A percentile compares a stretch with the other conserved stretches of the same genome.
Conservation (phyloP, 2,888 invertebrate genomes). For the Schizotus pectinicornis region DNA sequence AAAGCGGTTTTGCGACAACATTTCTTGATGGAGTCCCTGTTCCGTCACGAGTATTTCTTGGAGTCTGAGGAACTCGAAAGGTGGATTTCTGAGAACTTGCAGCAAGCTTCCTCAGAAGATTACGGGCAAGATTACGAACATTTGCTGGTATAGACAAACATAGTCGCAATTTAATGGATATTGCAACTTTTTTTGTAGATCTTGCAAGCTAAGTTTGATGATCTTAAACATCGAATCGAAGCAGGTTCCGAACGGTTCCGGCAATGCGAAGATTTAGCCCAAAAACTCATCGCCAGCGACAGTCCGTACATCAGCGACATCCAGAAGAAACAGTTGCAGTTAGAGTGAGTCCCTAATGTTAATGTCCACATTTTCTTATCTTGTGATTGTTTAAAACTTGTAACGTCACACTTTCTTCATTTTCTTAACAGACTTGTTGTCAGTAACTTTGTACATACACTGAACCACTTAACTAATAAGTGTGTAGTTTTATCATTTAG, state of each 20-base stretch:
- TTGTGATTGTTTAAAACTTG: neutral
- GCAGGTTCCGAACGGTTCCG: constrained; percentile 89
- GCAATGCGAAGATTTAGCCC: constrained; percentile 88
- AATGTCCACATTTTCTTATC: neutral
- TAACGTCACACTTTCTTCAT: neutral
- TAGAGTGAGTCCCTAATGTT: constrained; percentile 68
- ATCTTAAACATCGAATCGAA: constrained; percentile 89
- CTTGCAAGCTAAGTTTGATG: constrained; percentile 89
- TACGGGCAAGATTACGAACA: constrained; percentile 96
- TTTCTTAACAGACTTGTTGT: constrained; percentile 1
- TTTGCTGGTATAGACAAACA: constrained; percentile 65
- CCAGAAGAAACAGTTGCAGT: constrained; percentile 82
- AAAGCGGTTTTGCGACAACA: constrained; percentile 80
- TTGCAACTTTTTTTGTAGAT: constrained; percentile 61
- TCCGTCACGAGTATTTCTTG: constrained; percentile 86
- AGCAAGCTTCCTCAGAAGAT: constrained; percentile 88
- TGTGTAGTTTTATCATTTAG: neutral
- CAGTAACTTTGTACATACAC: neutral
- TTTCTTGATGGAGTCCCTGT: constrained; percentile 88
- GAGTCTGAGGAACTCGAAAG: constrained; percentile 89
- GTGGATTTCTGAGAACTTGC: constrained; percentile 92
- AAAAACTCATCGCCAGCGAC: constrained; percentile 84
- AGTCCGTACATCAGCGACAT: constrained; percentile 87
- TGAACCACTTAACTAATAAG: neutral
- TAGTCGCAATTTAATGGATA: neutral